Evolutionary conservation across 2,888 invertebrate species (phyloP).

Genomic region (Hydraecia micacea): DNA sequence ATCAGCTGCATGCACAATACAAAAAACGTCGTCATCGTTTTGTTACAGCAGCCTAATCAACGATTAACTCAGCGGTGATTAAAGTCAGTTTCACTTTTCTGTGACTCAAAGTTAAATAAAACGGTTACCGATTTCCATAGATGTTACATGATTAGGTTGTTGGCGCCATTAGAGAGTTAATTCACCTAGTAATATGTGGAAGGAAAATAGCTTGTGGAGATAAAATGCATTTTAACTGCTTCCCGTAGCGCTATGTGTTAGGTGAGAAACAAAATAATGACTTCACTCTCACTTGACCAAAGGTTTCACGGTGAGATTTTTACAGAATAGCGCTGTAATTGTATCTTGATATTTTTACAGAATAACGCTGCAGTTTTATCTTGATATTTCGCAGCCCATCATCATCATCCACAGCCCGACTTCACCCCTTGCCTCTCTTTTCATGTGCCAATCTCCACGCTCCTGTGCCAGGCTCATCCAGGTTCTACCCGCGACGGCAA

Average conservation of each 20-base stretch:
- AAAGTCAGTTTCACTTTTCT: constrained; percentile 61
- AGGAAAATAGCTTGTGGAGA: constrained; percentile 26
- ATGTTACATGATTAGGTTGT: constrained; percentile 48
- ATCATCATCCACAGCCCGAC: not conserved
- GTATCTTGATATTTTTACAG: no score
- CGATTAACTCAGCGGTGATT: constrained; percentile 34
- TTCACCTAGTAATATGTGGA: constrained; percentile 31
- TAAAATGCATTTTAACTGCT: constrained; percentile 15
- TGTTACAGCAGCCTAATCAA: constrained; percentile 23
- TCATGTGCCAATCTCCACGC: no score
- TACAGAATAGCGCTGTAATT: no score
- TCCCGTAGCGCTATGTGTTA: not conserved
- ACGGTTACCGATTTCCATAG: constrained; percentile 53
- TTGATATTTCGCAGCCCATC: not conserved
- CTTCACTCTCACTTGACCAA: not conserved
- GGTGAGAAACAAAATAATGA: not conserved
- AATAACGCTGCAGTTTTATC: no score
- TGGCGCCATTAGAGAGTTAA: constrained; percentile 40
- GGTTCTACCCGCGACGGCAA: not conserved
- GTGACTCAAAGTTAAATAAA: constrained; percentile 38
- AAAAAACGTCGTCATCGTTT: constrained; percentile 3
- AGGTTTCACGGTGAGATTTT: not conserved
- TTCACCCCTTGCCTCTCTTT: not conserved
- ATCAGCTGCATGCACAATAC: constrained; percentile 27
- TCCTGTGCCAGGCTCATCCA: not conserved